Evolutionary conservation across 2,888 invertebrate species (phyloP), one percentile per base, ranked within the genome.

Genomic region (Drepanosiphum platanoidis): DNA sequence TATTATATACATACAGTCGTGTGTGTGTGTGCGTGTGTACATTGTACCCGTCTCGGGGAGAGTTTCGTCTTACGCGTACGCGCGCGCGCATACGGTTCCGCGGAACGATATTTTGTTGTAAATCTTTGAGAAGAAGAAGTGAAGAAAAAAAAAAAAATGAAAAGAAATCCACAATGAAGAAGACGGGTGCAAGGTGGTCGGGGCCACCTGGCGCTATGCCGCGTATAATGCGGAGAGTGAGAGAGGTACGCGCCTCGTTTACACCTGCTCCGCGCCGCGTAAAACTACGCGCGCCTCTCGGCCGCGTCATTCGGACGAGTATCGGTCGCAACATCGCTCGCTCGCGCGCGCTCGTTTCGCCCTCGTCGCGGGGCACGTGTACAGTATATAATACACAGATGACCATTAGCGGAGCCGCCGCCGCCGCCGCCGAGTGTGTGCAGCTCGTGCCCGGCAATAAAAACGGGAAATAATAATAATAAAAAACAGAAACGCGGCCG

Each of bases 161-260:
- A 32, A 42, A 34, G 15, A 52, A 71, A 11, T 58, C 30, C 52
- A 71, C 80, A 81, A 70, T 71, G 70, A 81, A 70, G 80, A 81
- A 70, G 80, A 81, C 80, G 70, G 80, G 70, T 22, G 80, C 80
- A 81, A 81, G 80, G 80, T 81, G 80, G 80, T 81, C 80, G 80
- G 80, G 36, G 70, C 80, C 80, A 81, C 80, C 80, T 81, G 80
- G 80, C 80, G 80, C 80, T 81, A n/a, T n/a, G 77, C 22, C 8
- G 22, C 22, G 18, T 18, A 7, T n/a, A n/a, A n/a, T n/a, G n/a
- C n/a, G n/a, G n/a, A n/a, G n/a, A n/a, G n/a, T n/a, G n/a, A n/a
- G n/a, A n/a, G n/a, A n/a, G n/a, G n/a, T 22, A 58, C n/a, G 8
- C 3, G 36, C 22, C n/a, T 71, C 39, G 71, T 71, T 71, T 71